Evolutionary conservation across 1,140 invertebrate genomes (phyloP).

Genomic region (Vanessa tameamea): DNA sequence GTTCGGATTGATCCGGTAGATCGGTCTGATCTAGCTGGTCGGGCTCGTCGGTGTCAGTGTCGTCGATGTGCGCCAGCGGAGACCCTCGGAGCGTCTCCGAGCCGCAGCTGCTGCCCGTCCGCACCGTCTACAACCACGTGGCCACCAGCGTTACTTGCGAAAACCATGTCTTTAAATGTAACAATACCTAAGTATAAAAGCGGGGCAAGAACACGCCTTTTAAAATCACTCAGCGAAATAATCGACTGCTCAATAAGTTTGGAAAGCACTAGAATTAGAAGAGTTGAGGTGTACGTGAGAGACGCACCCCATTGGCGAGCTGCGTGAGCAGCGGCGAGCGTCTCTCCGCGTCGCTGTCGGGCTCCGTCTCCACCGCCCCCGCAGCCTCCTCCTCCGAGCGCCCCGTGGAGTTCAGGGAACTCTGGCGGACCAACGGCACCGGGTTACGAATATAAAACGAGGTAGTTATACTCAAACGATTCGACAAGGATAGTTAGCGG

Average conservation of each 20-base stretch:
- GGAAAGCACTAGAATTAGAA: no score
- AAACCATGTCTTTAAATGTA: no score
- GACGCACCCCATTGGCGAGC: slow-evolving; percentile 69
- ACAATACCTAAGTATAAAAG: no score
- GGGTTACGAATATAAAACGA: no score
- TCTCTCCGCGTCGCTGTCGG: slow-evolving; percentile 91
- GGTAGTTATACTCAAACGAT: no score
- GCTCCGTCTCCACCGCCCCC: slow-evolving; percentile 75
- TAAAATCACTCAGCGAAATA: no score
- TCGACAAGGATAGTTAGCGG: no score
- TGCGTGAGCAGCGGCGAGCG: slow-evolving; percentile 87
- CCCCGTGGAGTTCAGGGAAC: slow-evolving; percentile 44
- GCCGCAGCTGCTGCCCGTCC: slow-evolving; percentile 41
- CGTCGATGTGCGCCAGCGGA: slow-evolving; percentile 81
- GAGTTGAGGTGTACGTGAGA: neutral
- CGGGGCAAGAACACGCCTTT: no score
- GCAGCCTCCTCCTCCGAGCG: slow-evolving; percentile 39
- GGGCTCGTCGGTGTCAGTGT: slow-evolving; percentile 78
- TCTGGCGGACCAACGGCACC: slow-evolving; percentile 30
- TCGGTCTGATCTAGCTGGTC: slow-evolving; percentile 38
- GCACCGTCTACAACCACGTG: slow-evolving; percentile 38
- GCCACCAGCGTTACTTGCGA: no score
- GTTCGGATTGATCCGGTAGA: slow-evolving; percentile 36
- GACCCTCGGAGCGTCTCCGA: slow-evolving; percentile 41
- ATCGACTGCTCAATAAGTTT: no score